phyloP scores from a whole-genome alignment of 2,113 vertebrate species.

The Passer domesticus region DNA sequence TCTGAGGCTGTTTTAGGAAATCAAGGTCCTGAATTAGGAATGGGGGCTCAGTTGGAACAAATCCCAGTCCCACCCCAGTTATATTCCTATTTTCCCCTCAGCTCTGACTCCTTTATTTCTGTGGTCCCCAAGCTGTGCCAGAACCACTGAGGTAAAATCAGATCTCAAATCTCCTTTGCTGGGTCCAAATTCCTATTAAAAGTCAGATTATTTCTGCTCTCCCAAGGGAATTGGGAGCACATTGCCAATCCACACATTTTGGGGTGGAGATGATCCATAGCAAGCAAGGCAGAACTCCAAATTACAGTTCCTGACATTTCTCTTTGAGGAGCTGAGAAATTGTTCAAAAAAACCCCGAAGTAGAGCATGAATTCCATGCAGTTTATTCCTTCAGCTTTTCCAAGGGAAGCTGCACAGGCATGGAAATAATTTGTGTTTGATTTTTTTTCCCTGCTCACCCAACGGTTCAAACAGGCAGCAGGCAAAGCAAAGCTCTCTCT shows the following conservation, averaged over 20 bases:
- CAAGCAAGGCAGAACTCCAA: not conserved
- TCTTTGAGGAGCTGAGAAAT: not conserved
- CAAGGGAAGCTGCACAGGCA: not conserved
- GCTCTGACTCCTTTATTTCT: not conserved
- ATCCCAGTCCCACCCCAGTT: not conserved
- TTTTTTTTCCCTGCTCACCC: conserved; percentile 11
- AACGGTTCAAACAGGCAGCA: not conserved
- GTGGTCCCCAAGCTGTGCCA: fast-evolving
- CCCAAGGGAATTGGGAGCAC: not conserved
- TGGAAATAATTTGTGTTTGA: not conserved
- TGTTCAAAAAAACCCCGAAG: not conserved
- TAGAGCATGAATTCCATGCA: not conserved
- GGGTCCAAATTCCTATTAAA: not conserved
- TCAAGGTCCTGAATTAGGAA: not conserved
- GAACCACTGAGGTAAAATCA: not conserved
- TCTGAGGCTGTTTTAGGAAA: not conserved
- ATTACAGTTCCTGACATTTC: not conserved
- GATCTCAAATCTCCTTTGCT: not conserved
- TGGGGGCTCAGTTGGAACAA: not conserved
- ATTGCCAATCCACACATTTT: not conserved
- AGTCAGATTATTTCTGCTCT: not conserved
- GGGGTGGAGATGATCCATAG: not conserved
- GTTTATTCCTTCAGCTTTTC: not conserved
- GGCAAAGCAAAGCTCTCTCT: conserved; percentile 5
- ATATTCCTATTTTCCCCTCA: not conserved